Base-by-base conservation (phyloP, 2,888 invertebrate species). In the Heteropelma amictum region DNA sequence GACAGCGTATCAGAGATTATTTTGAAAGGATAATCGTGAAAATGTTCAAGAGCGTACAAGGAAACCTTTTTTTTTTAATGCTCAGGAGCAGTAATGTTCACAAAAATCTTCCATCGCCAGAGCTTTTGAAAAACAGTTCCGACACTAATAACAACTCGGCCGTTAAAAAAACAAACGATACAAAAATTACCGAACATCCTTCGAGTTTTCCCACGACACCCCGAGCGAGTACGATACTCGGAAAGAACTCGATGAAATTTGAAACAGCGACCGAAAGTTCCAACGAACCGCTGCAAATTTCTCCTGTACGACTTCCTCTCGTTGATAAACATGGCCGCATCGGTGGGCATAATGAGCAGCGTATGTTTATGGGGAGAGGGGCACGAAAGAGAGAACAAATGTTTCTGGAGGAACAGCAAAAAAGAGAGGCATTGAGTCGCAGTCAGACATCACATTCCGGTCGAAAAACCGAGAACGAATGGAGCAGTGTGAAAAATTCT, bases 381-480 rank as follows among this genome's bases (percentile, higher is more conserved):
- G 76, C 77, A 8, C 73, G 79, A 73, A 71, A 14, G n/a, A 82
- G 68, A 42, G 85, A 84, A 30, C 77, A 82, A 7, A 7, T 7
- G 8, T 14, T 12, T 3, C 6, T 12, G 14, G 2, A 49, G 30
- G 3, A 14, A 40, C 42, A 45, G n/a, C 17, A 14, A 17, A 17
- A 23, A 4, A 6, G 2, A 7, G 26, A 40, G 19, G 7, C 3
- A 54, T 21, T n/a, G 7, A n/a, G n/a, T n/a, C n/a, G n/a, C n/a
- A n/a, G n/a, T n/a, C n/a, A n/a, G n/a, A n/a, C n/a, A n/a, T n/a
- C n/a, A n/a, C n/a, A n/a, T n/a, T n/a, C n/a, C n/a, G n/a, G n/a
- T n/a, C n/a, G n/a, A n/a, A n/a, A n/a, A n/a, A n/a, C n/a, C n/a
- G n/a, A n/a, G n/a, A n/a, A n/a, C n/a, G n/a, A n/a, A n/a, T n/a